A percentile compares a stretch with the other conserved stretches of the same genome.
Conservation (phyloP, 1,140 invertebrate genomes). For the Megathymus violae region DNA sequence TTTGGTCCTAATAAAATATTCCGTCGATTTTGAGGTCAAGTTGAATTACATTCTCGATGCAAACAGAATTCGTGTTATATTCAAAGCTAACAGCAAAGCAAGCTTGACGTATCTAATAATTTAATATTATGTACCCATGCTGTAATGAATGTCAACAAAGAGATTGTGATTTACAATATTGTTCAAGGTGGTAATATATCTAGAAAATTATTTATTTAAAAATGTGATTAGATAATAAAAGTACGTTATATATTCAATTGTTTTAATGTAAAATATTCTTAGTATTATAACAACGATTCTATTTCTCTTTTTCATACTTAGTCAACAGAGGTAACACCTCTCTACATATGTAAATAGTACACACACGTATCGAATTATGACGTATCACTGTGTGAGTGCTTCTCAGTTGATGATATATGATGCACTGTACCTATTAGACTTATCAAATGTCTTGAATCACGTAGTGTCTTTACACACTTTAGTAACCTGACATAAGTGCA, state of each 20-base stretch:
- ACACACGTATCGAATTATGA: no score
- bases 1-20: background rate
- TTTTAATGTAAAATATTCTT: background rate
- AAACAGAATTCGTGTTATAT: background rate
- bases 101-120: constrained; percentile 6
- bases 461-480: no score
- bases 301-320: no score
- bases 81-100: background rate
- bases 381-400: no score
- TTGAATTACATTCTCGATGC: constrained; percentile 3
- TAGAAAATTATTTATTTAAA: constrained; percentile 23
- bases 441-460: no score
- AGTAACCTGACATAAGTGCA: no score
- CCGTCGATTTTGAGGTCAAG: constrained; percentile 10
- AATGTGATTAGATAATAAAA: constrained; percentile 16
- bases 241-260: background rate
- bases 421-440: no score
- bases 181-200: constrained; percentile 6
- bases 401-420: no score
- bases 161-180: constrained; percentile 17
- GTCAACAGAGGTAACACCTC: no score
- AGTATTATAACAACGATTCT: background rate
- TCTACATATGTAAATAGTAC: no score
- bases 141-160: constrained; percentile 11
- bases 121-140: constrained; percentile 5